Base-by-base conservation (phyloP, 2,113 vertebrate species). In the Tonatia bakeri region DNA sequence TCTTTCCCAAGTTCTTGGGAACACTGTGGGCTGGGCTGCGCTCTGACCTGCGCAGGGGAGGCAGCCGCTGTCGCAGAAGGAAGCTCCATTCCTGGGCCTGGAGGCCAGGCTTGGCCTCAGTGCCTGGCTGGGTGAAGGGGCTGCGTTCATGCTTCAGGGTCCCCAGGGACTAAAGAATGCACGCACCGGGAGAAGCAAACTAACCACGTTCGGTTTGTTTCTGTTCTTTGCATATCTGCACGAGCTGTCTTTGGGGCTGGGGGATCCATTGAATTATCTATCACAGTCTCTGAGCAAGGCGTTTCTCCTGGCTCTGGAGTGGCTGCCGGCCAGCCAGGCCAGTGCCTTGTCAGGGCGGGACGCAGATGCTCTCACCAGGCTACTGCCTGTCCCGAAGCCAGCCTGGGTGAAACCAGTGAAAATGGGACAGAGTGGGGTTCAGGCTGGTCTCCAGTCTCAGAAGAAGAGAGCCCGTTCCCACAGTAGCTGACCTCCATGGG, bases 171-270 rank as follows among this genome's bases (percentile, higher is more conserved):
- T 16, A 0, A 81, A 20, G 47, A 24, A 11, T 3, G 3, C 14
- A 64, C 22, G 3, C 10, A 10, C 8, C 22, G 65, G n/a, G 88
- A 64, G 65, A 24, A 43, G 24, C 38, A 13, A 12, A 22, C 45
- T 12, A 7, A 15, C 47, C 43, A 11, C 36, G 13, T 8, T 50
- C 56, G 33, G 2, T 43, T n/a, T 8, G 10, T 33, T 31, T 36
- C 31, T 26, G 10, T 17, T 70, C 40, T 40, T 40, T 31, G 22
- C 16, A 14, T 14, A 14, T 19, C n/a, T 9, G 7, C 17, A 5
- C 1, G 26, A 7, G 2, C 1, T 45, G 0, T 70, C 26, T 75
- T n/a, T 26, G 36, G 33, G 45, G 81, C 9, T 0, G 4, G 17
- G 33, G 33, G 19, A 1, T 10, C 28, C 4, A 16, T 7, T 13